Conservation (phyloP, 2,797 vertebrate genomes). For the Gastrophryne carolinensis region DNA sequence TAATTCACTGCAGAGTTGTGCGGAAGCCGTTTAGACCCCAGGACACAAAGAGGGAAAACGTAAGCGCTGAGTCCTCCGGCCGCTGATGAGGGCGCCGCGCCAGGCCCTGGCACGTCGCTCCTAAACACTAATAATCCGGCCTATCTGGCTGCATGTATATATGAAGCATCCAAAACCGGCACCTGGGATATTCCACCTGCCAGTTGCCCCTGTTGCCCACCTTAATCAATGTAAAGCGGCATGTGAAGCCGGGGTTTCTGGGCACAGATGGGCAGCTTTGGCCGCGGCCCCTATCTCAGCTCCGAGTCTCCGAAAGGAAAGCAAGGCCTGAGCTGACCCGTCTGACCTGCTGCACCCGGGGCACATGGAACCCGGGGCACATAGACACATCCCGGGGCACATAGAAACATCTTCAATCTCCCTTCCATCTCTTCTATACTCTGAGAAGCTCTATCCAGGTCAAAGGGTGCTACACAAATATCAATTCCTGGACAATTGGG, state of each 20-base stretch:
- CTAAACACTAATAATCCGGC: neutral
- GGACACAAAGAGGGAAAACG: no score
- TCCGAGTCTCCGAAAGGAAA: conserved; percentile 1
- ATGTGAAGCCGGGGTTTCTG: neutral
- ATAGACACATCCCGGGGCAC: no score
- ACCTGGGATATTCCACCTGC: conserved; percentile 14
- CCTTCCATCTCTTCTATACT: no score
- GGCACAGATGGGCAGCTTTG: neutral
- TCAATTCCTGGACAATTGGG: no score
- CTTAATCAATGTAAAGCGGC: neutral
- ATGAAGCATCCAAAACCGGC: neutral
- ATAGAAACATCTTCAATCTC: no score
- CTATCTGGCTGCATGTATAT: neutral
- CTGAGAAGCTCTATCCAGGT: no score
- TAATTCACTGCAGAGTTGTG: no score
- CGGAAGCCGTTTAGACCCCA: no score
- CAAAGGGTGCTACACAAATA: no score
- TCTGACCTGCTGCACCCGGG: no score
- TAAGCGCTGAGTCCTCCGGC: conserved; percentile 5
- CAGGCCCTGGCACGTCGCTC: neutral
- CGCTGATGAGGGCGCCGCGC: conserved; percentile 9
- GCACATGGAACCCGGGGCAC: no score
- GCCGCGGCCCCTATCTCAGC: neutral
- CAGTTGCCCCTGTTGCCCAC: neutral
- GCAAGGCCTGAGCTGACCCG: neutral